Evolutionary conservation across 2,113 vertebrate species (phyloP).

Genomic region (Macquaria australasica): DNA sequence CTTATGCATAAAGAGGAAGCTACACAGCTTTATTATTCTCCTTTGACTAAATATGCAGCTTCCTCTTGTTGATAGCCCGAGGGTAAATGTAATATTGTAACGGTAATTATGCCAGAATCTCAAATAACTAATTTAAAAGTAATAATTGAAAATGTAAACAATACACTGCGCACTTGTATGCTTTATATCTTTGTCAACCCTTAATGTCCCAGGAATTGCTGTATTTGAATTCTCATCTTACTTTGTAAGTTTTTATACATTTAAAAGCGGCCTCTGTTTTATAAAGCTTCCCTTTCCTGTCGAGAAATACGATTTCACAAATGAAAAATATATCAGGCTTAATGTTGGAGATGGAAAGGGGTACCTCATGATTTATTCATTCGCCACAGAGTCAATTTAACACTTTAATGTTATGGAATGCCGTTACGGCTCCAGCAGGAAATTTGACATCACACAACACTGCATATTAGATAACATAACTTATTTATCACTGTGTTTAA

Average conservation of each 20-base stretch:
- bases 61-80: slow-evolving; percentile 5
- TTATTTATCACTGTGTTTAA: slow-evolving; percentile 46
- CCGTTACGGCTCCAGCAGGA: slow-evolving; percentile 55
- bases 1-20: not conserved
- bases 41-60: slow-evolving; percentile 5
- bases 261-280: slow-evolving; percentile 19
- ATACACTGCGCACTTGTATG: not conserved
- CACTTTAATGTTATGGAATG: slow-evolving; percentile 62
- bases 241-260: slow-evolving; percentile 16
- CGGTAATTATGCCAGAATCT: slow-evolving; percentile 16
- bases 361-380: slow-evolving; percentile 76
- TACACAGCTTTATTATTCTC: slow-evolving; percentile 3
- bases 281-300: slow-evolving; percentile 35
- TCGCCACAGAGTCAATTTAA: slow-evolving; percentile 59
- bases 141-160: slow-evolving; percentile 38
- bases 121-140: slow-evolving; percentile 20
- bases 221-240: slow-evolving; percentile 27
- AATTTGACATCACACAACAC: slow-evolving; percentile 48
- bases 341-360: slow-evolving; percentile 52
- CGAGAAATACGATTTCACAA: slow-evolving; percentile 60
- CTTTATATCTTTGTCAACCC: slow-evolving; percentile 19
- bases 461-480: slow-evolving; percentile 48
- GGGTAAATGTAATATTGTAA: slow-evolving; percentile 18
- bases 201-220: slow-evolving; percentile 31
- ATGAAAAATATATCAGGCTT: slow-evolving; percentile 69